These are phyloP conservation scores for Cryptosula pallasiana DNA, from an alignment of 2,888 invertebrate species.

Conservation along the genomic window DNA sequence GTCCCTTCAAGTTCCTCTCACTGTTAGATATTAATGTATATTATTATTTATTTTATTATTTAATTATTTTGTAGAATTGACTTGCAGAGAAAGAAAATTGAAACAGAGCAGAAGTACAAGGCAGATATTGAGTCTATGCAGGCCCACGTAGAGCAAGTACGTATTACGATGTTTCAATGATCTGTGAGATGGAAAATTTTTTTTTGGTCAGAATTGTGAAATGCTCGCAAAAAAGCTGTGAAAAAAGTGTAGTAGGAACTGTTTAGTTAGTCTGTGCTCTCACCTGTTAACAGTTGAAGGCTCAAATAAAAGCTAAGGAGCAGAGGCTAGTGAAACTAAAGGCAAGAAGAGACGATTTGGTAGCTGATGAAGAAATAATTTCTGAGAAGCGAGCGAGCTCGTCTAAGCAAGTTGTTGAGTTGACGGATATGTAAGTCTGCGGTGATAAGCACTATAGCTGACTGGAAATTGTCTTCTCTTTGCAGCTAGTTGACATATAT, in stretches of 20 bases:
- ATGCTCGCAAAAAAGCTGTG: too few relatives aligned
- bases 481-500: too few relatives aligned
- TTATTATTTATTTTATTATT: too few relatives aligned
- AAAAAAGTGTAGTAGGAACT: too few relatives aligned
- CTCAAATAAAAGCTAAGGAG: conserved; percentile 11
- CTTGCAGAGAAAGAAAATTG: conserved; percentile 13
- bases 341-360: not conserved
- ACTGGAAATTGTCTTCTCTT: too few relatives aligned
- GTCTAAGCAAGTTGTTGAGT: not conserved
- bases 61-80: not conserved
- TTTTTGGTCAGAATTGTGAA: too few relatives aligned
- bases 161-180: too few relatives aligned
- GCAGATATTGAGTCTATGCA: conserved; percentile 12
- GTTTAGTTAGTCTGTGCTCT: too few relatives aligned
- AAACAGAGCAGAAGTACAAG: conserved; percentile 17
- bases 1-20: too few relatives aligned
- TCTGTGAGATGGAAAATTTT: too few relatives aligned
- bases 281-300: not conserved
- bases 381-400: conserved; percentile 19
- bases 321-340: conserved; percentile 3
- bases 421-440: not conserved
- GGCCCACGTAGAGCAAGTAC: not conserved
- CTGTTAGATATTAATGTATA: too few relatives aligned
- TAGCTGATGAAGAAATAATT: not conserved
- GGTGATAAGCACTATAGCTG: too few relatives aligned